Conservation (phyloP, 2,888 invertebrate genomes). For the Mythimna ferrago region DNA sequence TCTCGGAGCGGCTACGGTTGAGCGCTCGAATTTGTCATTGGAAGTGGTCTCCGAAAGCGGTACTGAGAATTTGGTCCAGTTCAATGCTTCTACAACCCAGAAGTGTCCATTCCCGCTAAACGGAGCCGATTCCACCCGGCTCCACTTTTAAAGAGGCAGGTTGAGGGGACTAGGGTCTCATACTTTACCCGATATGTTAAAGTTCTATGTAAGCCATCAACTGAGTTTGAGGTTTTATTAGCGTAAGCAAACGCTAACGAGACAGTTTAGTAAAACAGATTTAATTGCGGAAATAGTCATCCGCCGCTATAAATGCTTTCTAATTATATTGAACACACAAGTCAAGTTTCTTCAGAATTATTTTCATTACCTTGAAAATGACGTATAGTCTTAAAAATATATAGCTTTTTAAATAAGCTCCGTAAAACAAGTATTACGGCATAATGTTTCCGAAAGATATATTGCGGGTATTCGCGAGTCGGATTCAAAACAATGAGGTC, state of each 20-base stretch:
- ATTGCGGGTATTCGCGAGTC: constrained; percentile 30
- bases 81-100: too few species aligned
- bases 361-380: constrained; percentile 9
- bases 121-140: too few species aligned
- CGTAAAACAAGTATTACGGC: constrained; percentile 26
- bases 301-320: background rate
- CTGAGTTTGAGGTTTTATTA: too few species aligned
- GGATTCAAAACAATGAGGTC: constrained; percentile 49
- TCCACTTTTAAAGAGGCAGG: too few species aligned
- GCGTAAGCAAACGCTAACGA: background rate
- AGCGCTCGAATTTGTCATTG: too few species aligned
- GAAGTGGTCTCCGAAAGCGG: too few species aligned
- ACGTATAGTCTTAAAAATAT: constrained; percentile 3
- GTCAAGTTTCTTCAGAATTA: background rate
- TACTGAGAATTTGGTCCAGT: too few species aligned
- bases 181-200: too few species aligned
- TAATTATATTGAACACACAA: background rate
- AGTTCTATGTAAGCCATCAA: too few species aligned
- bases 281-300: background rate
- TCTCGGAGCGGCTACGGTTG: too few species aligned
- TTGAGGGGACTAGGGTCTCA: too few species aligned
- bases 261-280: background rate
- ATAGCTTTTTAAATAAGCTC: constrained; percentile 3
- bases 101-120: too few species aligned
- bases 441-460: constrained; percentile 54